phyloP scores from a whole-genome alignment of 2,113 vertebrate genomes.

The Delphinapterus leucas region DNA sequence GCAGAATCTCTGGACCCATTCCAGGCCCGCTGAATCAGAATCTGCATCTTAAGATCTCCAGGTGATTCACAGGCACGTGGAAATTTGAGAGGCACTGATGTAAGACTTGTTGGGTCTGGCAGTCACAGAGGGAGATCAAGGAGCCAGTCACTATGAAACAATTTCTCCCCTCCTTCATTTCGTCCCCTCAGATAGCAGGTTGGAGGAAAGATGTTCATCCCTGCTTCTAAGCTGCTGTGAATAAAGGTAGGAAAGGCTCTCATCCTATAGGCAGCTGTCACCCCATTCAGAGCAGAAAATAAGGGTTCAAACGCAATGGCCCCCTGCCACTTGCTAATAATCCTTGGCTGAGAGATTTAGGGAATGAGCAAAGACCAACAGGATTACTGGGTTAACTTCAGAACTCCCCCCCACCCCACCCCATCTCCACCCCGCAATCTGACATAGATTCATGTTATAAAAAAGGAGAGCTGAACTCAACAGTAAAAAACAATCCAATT shows the following conservation, averaged over 20 bases:
- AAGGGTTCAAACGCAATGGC: not conserved
- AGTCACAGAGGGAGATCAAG: not conserved
- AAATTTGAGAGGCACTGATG: not conserved
- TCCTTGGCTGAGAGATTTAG: not conserved
- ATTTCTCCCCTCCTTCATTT: not conserved
- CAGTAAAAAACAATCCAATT: not conserved
- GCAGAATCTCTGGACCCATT: not conserved
- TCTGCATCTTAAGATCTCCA: not conserved
- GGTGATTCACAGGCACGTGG: not conserved
- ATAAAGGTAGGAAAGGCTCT: not conserved
- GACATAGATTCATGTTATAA: not conserved
- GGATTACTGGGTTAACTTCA: not conserved
- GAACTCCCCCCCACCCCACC: not conserved
- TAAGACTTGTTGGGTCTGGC: not conserved
- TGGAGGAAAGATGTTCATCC: not conserved
- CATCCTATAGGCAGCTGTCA: no score
- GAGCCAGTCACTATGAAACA: not conserved
- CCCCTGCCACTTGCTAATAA: not conserved
- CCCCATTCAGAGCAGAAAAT: not conserved
- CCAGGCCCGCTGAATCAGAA: not conserved
- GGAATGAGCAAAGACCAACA: not conserved
- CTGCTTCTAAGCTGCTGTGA: not conserved
- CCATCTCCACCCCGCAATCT: not conserved
- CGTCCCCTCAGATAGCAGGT: not conserved
- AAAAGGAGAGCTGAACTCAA: not conserved